Percentiles rank a stretch among this genome's conserved stretches.
These are phyloP conservation scores for Mesitornis unicolor DNA, from an alignment of 2,113 vertebrate species.

Conservation along the genomic window DNA sequence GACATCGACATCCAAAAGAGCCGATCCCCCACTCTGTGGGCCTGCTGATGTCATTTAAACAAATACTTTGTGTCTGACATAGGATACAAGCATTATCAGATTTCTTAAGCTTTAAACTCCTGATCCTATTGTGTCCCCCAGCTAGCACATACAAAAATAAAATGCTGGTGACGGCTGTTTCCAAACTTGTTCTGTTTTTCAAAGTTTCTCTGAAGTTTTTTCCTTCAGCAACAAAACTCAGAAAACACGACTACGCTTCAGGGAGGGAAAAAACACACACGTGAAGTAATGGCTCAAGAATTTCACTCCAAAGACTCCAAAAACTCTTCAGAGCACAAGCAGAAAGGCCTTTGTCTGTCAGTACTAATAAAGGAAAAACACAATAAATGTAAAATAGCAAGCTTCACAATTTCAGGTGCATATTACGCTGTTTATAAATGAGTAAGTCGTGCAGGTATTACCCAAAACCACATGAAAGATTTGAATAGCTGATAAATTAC, in stretches of 20 bases:
- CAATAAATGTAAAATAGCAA: background rate
- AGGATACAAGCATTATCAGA: background rate
- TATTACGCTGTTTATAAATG: background rate
- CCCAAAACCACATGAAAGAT: background rate
- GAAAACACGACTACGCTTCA: background rate
- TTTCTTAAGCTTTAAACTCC: background rate
- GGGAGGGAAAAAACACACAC: background rate
- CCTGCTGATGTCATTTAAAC: background rate
- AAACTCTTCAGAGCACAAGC: background rate
- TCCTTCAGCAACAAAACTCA: background rate
- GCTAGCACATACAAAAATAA: background rate
- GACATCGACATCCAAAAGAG: background rate
- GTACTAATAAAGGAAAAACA: background rate
- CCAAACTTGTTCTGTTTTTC: background rate
- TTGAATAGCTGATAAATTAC: background rate
- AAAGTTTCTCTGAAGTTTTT: background rate
- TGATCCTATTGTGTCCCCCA: background rate
- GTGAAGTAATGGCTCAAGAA: conserved; percentile 22
- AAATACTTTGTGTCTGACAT: background rate
- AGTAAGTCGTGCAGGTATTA: background rate
- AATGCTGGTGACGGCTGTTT: background rate
- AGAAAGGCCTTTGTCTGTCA: background rate
- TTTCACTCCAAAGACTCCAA: background rate
- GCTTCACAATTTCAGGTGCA: background rate
- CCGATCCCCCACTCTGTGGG: background rate